phyloP scores from a whole-genome alignment of 2,888 invertebrate genomes.

The Melinopterus prodromus region DNA sequence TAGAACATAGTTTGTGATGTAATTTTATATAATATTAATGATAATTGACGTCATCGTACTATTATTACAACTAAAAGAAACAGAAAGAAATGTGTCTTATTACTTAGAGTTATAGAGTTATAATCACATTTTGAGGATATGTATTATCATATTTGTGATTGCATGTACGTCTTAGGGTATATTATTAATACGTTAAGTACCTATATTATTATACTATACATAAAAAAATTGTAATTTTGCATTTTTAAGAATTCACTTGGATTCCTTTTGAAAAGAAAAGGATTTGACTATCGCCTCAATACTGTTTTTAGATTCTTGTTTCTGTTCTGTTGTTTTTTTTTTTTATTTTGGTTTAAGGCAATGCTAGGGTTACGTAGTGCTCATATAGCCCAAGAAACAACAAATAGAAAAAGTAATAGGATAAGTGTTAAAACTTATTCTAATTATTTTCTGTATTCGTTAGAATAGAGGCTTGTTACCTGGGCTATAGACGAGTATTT shows the following conservation, averaged over 20 bases:
- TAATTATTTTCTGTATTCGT: neutral
- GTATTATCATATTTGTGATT: conserved; percentile 43
- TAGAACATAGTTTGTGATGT: conserved; percentile 38
- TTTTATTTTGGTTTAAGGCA: conserved; percentile 36
- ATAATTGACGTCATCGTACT: conserved; percentile 48
- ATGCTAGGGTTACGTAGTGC: conserved; percentile 39
- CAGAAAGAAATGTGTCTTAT: conserved; percentile 46
- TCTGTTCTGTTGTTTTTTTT: conserved; percentile 29
- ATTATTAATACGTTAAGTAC: conserved; percentile 39
- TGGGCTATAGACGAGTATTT: neutral
- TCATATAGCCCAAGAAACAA: conserved; percentile 13
- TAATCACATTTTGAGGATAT: conserved; percentile 35
- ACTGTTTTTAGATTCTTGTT: neutral
- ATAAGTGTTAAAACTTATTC: conserved; percentile 8
- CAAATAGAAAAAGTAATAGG: neutral
- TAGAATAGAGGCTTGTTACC: neutral
- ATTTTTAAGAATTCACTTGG: conserved; percentile 40
- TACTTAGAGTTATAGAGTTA: conserved; percentile 17
- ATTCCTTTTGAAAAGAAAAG: conserved; percentile 24
- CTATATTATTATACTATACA: conserved; percentile 39
- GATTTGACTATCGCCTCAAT: conserved; percentile 13
- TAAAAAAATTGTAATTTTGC: conserved; percentile 44
- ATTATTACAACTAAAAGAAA: conserved; percentile 57
- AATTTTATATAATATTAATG: conserved; percentile 42
- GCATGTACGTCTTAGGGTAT: conserved; percentile 41